Evolutionary conservation across 64 coral and sea anemone species (phyloP).

Genomic region (Platygyra sinensis): DNA sequence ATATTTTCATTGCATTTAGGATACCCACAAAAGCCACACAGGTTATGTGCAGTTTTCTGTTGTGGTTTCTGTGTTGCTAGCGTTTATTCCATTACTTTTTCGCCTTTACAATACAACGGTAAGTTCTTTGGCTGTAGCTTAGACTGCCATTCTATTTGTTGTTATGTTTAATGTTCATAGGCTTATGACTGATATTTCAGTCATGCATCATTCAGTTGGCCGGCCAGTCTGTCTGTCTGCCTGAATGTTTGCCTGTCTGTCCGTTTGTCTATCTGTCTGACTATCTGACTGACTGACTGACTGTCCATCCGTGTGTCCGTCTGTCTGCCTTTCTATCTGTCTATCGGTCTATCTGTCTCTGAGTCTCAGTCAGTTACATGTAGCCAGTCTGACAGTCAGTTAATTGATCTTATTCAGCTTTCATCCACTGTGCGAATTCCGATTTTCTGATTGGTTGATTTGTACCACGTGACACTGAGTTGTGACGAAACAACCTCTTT

Average conservation of each 20-base stretch:
- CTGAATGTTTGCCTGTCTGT: background rate
- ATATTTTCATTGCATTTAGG: slow-evolving; percentile 17
- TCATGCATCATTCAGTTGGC: too few relatives aligned
- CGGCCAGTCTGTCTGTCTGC: background rate
- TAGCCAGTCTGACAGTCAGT: background rate
- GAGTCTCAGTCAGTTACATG: background rate
- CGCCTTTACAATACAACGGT: slow-evolving; percentile 80
- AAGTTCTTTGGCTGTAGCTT: background rate
- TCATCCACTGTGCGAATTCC: too few relatives aligned
- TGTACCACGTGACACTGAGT: too few relatives aligned
- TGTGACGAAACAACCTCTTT: too few relatives aligned
- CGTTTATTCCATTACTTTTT: slow-evolving; percentile 83
- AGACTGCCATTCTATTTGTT: background rate
- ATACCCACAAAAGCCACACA: slow-evolving; percentile 81
- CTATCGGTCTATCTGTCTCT: too few relatives aligned
- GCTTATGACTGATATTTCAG: too few relatives aligned
- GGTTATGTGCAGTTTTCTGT: slow-evolving; percentile 85
- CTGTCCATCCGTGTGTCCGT: too few relatives aligned
- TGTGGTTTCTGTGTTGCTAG: slow-evolving; percentile 75
- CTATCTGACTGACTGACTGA: too few relatives aligned
- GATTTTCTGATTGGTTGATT: too few relatives aligned
- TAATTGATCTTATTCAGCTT: too few relatives aligned
- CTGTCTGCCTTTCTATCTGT: too few relatives aligned
- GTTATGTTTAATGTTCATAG: background rate
- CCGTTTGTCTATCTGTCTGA: background rate